Percentiles rank a stretch among this genome's conserved stretches.
These are phyloP conservation scores for Picus viridis DNA, from an alignment of 2,797 vertebrate genomes.

Conservation along the genomic window DNA sequence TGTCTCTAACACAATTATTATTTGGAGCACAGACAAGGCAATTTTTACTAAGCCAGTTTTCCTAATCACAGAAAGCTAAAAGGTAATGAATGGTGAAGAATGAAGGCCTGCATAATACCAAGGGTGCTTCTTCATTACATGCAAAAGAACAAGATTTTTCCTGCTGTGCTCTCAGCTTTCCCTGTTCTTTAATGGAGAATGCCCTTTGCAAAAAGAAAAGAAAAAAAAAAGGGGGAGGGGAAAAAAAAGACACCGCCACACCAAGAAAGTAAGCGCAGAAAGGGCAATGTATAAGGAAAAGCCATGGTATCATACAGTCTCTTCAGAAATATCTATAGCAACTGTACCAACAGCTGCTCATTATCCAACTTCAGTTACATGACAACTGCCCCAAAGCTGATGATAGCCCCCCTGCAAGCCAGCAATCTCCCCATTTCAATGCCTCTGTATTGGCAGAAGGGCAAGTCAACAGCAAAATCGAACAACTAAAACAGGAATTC, in stretches of 20 bases:
- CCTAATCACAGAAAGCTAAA: not conserved
- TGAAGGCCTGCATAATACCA: not conserved
- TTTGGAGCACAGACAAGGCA: not conserved
- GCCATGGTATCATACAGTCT: not conserved
- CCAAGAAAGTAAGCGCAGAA: not conserved
- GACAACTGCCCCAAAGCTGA: not conserved
- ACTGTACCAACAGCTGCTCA: not conserved
- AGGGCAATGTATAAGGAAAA: not conserved
- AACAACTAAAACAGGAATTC: not conserved
- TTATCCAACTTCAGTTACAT: not conserved
- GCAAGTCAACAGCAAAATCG: not conserved
- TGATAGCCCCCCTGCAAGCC: not conserved
- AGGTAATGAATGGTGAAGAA: not conserved
- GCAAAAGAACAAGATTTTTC: not conserved
- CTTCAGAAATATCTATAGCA: not conserved
- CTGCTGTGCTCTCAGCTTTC: not conserved
- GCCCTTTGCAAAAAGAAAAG: not conserved
- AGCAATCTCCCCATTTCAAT: not conserved
- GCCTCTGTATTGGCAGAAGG: not conserved
- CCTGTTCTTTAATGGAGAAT: not conserved
- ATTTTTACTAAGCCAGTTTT: not conserved
- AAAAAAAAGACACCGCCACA: too few species aligned
- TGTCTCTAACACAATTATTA: not conserved
- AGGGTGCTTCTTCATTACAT: not conserved
- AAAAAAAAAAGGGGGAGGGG: not conserved